Conservation (phyloP, 64 coral and sea anemone species). For the Montipora foliosa region DNA sequence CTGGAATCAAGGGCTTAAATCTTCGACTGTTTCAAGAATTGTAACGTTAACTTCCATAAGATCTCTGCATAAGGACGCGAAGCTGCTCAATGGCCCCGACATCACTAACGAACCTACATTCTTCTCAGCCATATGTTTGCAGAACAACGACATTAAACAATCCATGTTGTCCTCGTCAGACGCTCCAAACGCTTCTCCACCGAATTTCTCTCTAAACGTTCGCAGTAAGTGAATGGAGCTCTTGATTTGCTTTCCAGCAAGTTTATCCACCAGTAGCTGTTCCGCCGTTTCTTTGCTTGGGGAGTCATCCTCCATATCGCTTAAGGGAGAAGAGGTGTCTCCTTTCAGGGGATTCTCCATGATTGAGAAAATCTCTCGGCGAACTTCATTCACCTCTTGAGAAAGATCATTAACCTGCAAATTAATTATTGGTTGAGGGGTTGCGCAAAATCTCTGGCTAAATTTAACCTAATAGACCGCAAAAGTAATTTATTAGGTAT, state of each 20-base stretch:
- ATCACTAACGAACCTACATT: constrained; percentile 72
- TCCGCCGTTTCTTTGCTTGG: constrained; percentile 62
- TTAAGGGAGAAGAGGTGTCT: constrained; percentile 46
- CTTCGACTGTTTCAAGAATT: constrained; percentile 73
- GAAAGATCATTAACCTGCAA: constrained; percentile 85
- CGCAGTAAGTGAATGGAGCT: constrained; percentile 73
- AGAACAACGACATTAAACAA: constrained; percentile 70
- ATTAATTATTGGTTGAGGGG: neutral
- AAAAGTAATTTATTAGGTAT: too few species aligned
- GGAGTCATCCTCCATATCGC: constrained; percentile 41
- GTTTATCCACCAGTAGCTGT: constrained; percentile 53
- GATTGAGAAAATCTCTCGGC: constrained; percentile 73
- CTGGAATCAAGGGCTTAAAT: constrained; percentile 20
- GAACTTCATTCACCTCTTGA: constrained; percentile 66
- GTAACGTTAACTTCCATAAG: constrained; percentile 88
- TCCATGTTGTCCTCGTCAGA: constrained; percentile 91
- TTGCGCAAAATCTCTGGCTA: too few species aligned
- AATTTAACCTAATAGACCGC: too few species aligned
- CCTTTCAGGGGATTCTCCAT: constrained; percentile 70
- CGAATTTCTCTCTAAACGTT: constrained; percentile 67
- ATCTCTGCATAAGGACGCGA: constrained; percentile 80
- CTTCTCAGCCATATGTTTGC: constrained; percentile 80
- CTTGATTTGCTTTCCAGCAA: constrained; percentile 61
- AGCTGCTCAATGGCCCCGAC: constrained; percentile 69
- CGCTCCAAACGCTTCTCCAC: constrained; percentile 69